Evolutionary conservation across 1,140 invertebrate species (phyloP), one percentile per base, ranked within the genome.

Genomic region (Thaumetopoea pityocampa): DNA sequence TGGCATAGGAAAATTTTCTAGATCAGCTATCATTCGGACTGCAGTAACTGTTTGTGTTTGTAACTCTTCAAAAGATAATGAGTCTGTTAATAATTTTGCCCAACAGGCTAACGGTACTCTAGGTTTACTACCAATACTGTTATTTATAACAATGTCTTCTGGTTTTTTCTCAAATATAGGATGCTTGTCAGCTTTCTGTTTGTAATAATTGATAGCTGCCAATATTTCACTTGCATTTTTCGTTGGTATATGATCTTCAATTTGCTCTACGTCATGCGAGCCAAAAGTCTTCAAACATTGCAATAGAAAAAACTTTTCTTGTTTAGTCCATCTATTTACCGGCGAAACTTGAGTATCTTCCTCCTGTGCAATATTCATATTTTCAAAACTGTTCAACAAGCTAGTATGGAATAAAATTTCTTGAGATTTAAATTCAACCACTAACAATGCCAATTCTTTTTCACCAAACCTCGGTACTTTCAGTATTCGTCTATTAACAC

Each of bases 21-120:
- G 70, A 9, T 80, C 71, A 22, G 78, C 78, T 28, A 82, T 70
- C n/a, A 82, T 34, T 8, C 69, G 51, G 15, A 82, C 29, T 10
- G 76, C 78, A 37, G 58, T 48, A 8, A 66, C 48, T 20, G 66
- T 72, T 44, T 79, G 74, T 8, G 73, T 79, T 27, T 64, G 57
- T 12, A 78, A 52, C 3, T 76, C 61, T 28, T 69, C 56, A 27
- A 62, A 67, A 16, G 38, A 38, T 27, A 67, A 36, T 8, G 44
- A 46, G 12, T 76, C 64, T 16, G 49, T 58, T 27, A 82, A 51
- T 30, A 67, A 49, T 35, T 72, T 66, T 6, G 71, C 63, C 78
- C 78, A 82, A 28, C 41, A 43, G 3, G 50, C 47, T 22, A 82
- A 24, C 5, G 78, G 77, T 23, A 67, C 46, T 4, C 44, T 15